Evolutionary conservation across 2,113 vertebrate genomes (phyloP).

Genomic region (Notothenia rossii): DNA sequence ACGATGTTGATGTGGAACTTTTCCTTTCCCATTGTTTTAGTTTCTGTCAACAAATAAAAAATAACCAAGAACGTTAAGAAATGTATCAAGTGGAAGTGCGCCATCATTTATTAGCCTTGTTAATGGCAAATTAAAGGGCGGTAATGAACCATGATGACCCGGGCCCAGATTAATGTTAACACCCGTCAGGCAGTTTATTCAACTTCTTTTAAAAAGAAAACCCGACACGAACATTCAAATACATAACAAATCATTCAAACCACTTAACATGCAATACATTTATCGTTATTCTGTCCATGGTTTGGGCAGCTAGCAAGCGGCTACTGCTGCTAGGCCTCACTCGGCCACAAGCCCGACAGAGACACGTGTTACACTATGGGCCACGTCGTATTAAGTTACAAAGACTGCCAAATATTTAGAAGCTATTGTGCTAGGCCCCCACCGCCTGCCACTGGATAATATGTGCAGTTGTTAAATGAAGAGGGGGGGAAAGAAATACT

Average conservation of each 20-base stretch:
- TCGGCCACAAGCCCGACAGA: slow-evolving; percentile 66
- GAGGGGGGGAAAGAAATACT: slow-evolving; percentile 5
- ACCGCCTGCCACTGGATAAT: slow-evolving; percentile 38
- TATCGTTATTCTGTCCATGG: background rate
- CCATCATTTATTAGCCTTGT: too few relatives aligned
- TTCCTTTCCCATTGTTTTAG: slow-evolving; percentile 86
- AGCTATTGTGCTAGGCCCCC: background rate
- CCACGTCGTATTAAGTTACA: slow-evolving; percentile 80
- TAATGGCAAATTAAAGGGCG: background rate
- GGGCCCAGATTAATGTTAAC: background rate
- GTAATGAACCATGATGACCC: background rate
- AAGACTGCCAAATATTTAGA: slow-evolving; percentile 59
- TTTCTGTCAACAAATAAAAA: slow-evolving; percentile 61
- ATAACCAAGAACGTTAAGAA: background rate
- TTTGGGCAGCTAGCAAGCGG: slow-evolving; percentile 2
- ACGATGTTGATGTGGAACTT: slow-evolving; percentile 89
- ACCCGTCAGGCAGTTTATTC: too few relatives aligned
- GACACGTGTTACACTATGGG: slow-evolving; percentile 83
- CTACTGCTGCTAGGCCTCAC: slow-evolving; percentile 69
- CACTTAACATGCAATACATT: background rate
- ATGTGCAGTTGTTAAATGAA: slow-evolving; percentile 26
- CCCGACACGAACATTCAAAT: too few relatives aligned
- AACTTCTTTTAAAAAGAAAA: background rate
- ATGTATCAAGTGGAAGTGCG: accelerated
- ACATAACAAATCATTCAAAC: background rate